Evolutionary conservation across 2,113 vertebrate genomes (phyloP), one percentile per base, ranked within the genome.

Genomic region (Vidua chalybeata): DNA sequence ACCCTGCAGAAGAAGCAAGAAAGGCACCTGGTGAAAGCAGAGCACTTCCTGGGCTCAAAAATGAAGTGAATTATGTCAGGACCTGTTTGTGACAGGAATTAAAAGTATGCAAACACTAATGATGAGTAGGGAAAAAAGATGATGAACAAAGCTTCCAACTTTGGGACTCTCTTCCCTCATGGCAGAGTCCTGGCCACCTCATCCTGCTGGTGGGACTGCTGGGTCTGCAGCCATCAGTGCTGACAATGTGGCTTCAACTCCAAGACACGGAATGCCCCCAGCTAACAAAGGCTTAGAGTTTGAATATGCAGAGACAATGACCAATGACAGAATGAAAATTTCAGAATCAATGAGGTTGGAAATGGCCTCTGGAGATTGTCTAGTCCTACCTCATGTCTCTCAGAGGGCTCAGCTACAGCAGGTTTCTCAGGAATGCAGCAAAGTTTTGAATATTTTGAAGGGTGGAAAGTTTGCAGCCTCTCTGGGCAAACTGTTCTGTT

Each of bases 21-120:
- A 90, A 72, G 35, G 12, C 30, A 30, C 33, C 63, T 72, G 63
- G 61, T 6, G 3, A 89, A 95, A 90, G 13, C 39, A 90, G 54
- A 85, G 39, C 55, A 71, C 11, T 28, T 88, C 11, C 20, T 0
- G 0, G n/a, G 37, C 46, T 76, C 7, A 0, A 85, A 52, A 59
- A 37, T 27, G 26, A 92, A 66, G 28, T 41, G 17, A 83, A 43
- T 66, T 76, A 46, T 58, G n/a, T 41, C 82, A 91, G 41, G n/a
- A 80, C 7, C 31, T 89, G 35, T 91, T 66, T 4, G 2, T 54
- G 31, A 58, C 26, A 86, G 23, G 37, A 45, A 63, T 85, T 59
- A 69, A 83, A 95, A 94, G 17, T 23, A 35, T 55, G 26, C 43
- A 62, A 93, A 86, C 15, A n/a, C 6, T 68, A 61, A 56, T 13